These are phyloP conservation scores for Falco punctatus DNA, from an alignment of 2,113 vertebrate genomes.

Conservation along the genomic window DNA sequence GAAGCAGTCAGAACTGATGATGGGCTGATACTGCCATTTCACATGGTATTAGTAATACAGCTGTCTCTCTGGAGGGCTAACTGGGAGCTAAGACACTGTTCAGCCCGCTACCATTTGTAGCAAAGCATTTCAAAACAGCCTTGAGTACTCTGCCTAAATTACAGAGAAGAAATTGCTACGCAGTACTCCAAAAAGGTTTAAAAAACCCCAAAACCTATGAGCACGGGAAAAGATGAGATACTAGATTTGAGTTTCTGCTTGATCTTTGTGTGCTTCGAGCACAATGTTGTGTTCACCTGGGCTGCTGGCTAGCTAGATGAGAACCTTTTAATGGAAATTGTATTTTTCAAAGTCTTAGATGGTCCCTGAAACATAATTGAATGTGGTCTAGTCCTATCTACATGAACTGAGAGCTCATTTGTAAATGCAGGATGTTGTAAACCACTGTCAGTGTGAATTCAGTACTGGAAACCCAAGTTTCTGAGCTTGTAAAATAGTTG, in stretches of 20 bases:
- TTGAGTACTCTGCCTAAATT: not conserved
- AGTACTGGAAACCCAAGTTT: not conserved
- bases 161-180: not conserved
- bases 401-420: not conserved
- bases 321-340: not conserved
- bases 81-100: not conserved
- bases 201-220: fast-evolving
- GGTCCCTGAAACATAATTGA: not conserved
- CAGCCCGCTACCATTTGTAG: not conserved
- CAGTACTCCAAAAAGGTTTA: not conserved
- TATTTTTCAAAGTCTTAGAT: not conserved
- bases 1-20: not conserved
- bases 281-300: not conserved
- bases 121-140: not conserved
- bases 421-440: not conserved
- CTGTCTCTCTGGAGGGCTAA: not conserved
- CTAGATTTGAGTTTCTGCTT: not conserved
- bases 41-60: not conserved
- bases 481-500: not conserved
- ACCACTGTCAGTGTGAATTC: not conserved
- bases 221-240: not conserved
- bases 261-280: not conserved
- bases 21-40: not conserved
- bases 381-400: not conserved
- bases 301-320: not conserved